Evolutionary conservation across 2,797 vertebrate genomes (phyloP).

Genomic region (Hephaestus fuliginosus): DNA sequence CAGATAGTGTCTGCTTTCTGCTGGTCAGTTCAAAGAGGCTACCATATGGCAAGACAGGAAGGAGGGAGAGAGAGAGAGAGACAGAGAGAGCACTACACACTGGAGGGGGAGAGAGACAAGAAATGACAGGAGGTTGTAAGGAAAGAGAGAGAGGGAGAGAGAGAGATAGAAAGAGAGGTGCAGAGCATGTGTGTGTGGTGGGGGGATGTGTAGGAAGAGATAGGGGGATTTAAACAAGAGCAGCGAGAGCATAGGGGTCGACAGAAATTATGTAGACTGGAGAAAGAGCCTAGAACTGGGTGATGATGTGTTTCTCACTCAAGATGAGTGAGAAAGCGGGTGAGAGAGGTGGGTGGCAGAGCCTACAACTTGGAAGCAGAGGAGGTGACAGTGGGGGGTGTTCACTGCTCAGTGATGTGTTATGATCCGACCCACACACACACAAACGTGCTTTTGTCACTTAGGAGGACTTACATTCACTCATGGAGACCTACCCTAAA

Average conservation of each 20-base stretch:
- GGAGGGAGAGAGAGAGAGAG: slow-evolving; percentile 58
- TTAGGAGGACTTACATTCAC: slow-evolving; percentile 12
- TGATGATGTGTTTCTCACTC: slow-evolving; percentile 28
- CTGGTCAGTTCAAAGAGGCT: slow-evolving; percentile 69
- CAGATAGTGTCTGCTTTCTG: slow-evolving; percentile 58
- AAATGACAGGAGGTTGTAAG: slow-evolving; percentile 56
- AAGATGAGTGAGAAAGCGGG: slow-evolving; percentile 42
- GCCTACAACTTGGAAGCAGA: slow-evolving; percentile 66
- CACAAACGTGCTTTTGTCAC: slow-evolving; percentile 29
- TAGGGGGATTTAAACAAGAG: slow-evolving; percentile 3
- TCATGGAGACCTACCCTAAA: background rate
- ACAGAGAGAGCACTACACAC: slow-evolving; percentile 24
- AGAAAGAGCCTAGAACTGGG: slow-evolving; percentile 40
- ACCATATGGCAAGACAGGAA: slow-evolving; percentile 81
- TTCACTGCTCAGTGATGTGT: slow-evolving; percentile 72
- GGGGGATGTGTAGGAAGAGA: slow-evolving; percentile 16
- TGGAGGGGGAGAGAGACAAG: slow-evolving; percentile 47
- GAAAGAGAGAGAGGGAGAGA: slow-evolving; percentile 23
- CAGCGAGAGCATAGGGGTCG: slow-evolving; percentile 10
- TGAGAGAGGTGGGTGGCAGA: slow-evolving; percentile 71
- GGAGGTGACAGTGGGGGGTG: slow-evolving; percentile 72
- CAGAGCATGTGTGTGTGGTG: background rate
- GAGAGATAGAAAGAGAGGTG: slow-evolving; percentile 16
- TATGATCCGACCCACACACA: slow-evolving; percentile 61
- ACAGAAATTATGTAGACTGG: slow-evolving; percentile 25